Percentiles rank a stretch among this genome's conserved stretches.
phyloP scores from a whole-genome alignment of 2,113 vertebrate genomes.

The Puntigrus tetrazona region DNA sequence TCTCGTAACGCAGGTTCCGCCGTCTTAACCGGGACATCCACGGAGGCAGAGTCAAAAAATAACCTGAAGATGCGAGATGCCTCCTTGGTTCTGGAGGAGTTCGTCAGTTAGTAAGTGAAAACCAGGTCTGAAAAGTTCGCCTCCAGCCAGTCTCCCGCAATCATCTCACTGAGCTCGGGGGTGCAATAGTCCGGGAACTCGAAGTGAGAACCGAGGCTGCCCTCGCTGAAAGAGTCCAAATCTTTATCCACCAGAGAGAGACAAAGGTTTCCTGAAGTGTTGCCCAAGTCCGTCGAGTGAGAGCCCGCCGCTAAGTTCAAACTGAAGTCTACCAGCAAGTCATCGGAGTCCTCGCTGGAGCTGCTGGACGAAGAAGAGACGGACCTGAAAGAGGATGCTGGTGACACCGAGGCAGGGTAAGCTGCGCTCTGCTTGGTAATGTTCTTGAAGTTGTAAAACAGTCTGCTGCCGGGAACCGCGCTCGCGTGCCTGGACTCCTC shows the following conservation, averaged over 20 bases:
- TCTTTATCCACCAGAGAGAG: constrained; percentile 93
- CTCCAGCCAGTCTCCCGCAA: constrained; percentile 94
- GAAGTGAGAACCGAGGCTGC: constrained; percentile 87
- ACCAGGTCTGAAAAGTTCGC: constrained; percentile 93
- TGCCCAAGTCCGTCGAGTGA: constrained; percentile 77
- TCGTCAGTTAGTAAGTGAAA: constrained; percentile 86
- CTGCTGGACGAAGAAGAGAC: constrained; percentile 78
- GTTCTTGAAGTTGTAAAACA: constrained; percentile 93
- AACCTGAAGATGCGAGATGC: constrained; percentile 48
- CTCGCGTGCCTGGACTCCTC: constrained; percentile 78
- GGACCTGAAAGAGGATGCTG: constrained; percentile 81
- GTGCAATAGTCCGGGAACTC: constrained; percentile 94
- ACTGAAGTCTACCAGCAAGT: constrained; percentile 86
- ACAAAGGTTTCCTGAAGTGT: constrained; percentile 81
- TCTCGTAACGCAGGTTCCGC: constrained; percentile 44
- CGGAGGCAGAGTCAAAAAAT: constrained; percentile 47
- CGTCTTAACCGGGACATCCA: constrained; percentile 47
- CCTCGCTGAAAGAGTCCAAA: constrained; percentile 89
- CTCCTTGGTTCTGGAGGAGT: constrained; percentile 16
- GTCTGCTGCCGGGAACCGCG: constrained; percentile 68
- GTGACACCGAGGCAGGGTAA: constrained; percentile 76
- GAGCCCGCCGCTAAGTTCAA: constrained; percentile 86
- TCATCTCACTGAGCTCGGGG: constrained; percentile 92
- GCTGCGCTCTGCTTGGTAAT: constrained; percentile 84
- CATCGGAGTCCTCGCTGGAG: constrained; percentile 84